Evolutionary conservation across 2,113 vertebrate species (phyloP).

Genomic region (Gopherus flavomarginatus): DNA sequence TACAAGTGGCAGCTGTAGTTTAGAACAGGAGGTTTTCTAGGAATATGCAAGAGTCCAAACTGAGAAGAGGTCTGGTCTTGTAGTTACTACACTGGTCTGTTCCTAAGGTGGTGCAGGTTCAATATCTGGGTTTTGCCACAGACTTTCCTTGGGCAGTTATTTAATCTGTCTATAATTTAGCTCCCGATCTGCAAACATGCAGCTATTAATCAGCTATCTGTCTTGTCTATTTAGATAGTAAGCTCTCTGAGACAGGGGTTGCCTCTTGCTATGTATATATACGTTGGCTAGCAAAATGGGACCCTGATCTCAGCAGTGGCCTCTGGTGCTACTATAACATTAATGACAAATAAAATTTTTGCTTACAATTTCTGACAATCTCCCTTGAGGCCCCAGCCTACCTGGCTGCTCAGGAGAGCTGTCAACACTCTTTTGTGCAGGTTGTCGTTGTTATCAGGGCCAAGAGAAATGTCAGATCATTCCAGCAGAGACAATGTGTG

Average conservation of each 20-base stretch:
- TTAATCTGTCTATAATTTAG: neutral
- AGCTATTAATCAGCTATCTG: neutral
- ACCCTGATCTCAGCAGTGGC: neutral
- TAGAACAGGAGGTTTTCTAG: neutral
- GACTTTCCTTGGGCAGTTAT: neutral
- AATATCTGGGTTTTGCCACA: neutral
- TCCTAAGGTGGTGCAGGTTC: neutral
- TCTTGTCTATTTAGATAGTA: fast-evolving
- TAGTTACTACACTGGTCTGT: neutral
- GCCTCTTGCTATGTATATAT: neutral
- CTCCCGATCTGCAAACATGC: neutral
- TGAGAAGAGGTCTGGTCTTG: neutral
- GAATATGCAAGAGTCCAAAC: neutral
- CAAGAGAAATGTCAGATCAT: neutral
- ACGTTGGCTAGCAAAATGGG: neutral
- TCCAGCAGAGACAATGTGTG: neutral
- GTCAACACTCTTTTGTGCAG: fast-evolving
- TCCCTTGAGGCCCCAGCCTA: neutral
- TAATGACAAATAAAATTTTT: fast-evolving
- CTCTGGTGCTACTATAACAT: neutral
- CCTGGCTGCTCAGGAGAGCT: fast-evolving
- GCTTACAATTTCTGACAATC: fast-evolving
- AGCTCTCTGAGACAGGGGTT: fast-evolving
- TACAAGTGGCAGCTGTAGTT: neutral
- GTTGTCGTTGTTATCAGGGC: fast-evolving